Base-by-base conservation (phyloP, 2,113 vertebrate species). In the Corvus moneduloides region DNA sequence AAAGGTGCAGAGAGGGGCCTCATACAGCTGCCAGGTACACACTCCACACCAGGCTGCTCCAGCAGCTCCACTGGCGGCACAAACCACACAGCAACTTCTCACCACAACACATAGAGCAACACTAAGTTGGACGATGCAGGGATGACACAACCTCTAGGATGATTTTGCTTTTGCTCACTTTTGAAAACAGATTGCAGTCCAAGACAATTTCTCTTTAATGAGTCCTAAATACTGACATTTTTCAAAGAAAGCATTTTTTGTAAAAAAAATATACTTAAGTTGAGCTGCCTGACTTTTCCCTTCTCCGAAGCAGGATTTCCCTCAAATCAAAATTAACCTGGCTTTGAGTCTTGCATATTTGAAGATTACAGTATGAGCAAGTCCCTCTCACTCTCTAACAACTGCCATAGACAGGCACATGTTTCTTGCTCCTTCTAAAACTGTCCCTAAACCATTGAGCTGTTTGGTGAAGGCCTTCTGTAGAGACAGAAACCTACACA, bases 71-170 rank as follows among this genome's bases (percentile, higher is more conserved):
- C 39, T 16, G 27, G 23, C 39, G n/a, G 67, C 76, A 17, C 39
- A 48, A 26, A 72, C 14, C 73, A 26, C 23, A 8, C 37, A 46
- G 37, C 44, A 61, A 56, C 62, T 46, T 52, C 69, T 78, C 33
- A 51, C 24, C 43, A 6, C 33, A 8, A 33, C 8, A 4, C 2
- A 33, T 1, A 9, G 27, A 66, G 26, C 71, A 46, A 46, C 26
- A 41, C 4, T 7, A 15, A 32, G 54, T 0, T 19, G 39, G 30
- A 48, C 0, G 1, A 54, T 0, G 12, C 23, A 71, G 28, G 16
- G 30, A 35, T 30, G 49, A 62, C 0, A 1, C 14, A 63, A n/a
- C 18, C 26, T 49, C 75, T 37, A 19, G 16, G 49, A 66, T 1
- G 7, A 16, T 72, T 7, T 30, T 91, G 23, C 52, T 73, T 79